phyloP scores from a whole-genome alignment of 2,113 vertebrate species.

The Dipodomys stephensi region DNA sequence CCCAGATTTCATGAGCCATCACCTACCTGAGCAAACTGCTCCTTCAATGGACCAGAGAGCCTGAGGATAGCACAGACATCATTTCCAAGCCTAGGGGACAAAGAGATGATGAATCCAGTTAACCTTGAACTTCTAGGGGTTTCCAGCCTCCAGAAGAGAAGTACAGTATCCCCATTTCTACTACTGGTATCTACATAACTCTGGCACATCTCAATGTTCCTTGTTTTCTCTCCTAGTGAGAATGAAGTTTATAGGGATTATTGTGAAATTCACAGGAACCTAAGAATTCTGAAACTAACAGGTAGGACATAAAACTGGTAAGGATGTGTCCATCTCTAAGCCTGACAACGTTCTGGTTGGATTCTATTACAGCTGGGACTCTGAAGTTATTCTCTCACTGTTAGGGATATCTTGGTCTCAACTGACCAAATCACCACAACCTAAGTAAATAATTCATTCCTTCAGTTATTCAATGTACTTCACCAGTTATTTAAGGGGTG shows the following conservation, averaged over 20 bases:
- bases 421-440: not conserved
- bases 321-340: not conserved
- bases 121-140: not conserved
- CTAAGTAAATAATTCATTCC: not conserved
- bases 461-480: not conserved
- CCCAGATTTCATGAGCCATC: not conserved
- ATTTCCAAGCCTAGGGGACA: constrained; percentile 79
- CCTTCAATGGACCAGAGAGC: constrained; percentile 87
- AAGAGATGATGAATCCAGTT: not conserved
- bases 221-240: not conserved
- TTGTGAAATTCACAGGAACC: not conserved
- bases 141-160: not conserved
- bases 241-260: not conserved
- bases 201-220: not conserved
- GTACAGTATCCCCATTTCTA: not conserved
- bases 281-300: constrained; percentile 2
- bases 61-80: constrained; percentile 84
- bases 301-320: not conserved
- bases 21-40: constrained; percentile 86
- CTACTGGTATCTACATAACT: not conserved
- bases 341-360: not conserved
- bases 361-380: not conserved
- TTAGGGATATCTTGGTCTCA: not conserved
- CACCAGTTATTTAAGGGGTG: not conserved
- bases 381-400: not conserved